phyloP scores from a whole-genome alignment of 2,888 invertebrate genomes.

The Ophioninae sp. region DNA sequence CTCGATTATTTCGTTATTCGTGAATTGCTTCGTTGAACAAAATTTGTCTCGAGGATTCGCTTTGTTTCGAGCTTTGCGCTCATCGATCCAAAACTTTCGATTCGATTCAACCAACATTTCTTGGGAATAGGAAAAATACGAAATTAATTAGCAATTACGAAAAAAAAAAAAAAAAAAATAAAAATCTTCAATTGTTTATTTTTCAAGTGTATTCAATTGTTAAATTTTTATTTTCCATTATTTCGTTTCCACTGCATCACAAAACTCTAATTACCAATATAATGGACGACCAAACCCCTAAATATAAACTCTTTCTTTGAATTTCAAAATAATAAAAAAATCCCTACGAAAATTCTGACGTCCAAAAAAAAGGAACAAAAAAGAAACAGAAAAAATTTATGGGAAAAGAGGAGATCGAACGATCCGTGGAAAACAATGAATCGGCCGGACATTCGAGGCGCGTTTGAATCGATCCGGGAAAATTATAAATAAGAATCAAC shows the following conservation, averaged over 20 bases:
- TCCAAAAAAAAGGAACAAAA: background rate
- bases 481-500: constrained; percentile 29
- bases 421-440: background rate
- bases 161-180: background rate
- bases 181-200: no score
- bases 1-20: background rate
- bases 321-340: background rate
- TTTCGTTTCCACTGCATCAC: no score
- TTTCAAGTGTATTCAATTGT: no score
- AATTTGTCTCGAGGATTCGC: background rate
- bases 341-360: background rate
- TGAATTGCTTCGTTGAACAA: background rate
- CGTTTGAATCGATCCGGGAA: background rate
- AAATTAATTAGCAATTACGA: no score
- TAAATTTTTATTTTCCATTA: no score
- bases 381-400: background rate
- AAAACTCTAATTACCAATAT: no score
- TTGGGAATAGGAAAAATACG: no score
- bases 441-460: background rate
- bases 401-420: no score
- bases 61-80: background rate
- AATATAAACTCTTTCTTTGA: background rate
- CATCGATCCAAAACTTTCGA: background rate
- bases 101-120: background rate
- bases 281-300: no score